Evolutionary conservation across 2,888 invertebrate genomes (phyloP).

Genomic region (Leptinotarsa juncta): DNA sequence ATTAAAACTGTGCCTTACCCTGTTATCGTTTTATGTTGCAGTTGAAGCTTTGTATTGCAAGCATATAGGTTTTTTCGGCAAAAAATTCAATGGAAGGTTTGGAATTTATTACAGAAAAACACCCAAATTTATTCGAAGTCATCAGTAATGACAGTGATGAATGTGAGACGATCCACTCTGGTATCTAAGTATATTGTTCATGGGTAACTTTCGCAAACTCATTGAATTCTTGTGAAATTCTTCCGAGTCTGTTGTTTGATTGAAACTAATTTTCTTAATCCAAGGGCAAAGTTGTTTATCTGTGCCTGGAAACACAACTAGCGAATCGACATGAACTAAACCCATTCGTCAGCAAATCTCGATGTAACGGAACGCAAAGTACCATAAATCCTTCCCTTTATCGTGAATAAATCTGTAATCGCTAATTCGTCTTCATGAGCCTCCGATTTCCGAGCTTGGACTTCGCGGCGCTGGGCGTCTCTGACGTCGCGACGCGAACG

Average conservation of each 20-base stretch:
- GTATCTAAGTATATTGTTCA: too few relatives aligned
- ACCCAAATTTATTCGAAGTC: background rate
- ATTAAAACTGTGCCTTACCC: background rate
- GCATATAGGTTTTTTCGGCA: background rate
- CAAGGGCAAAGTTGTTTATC: background rate
- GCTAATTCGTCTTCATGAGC: slow-evolving; percentile 46
- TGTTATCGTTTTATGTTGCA: background rate
- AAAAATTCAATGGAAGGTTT: background rate
- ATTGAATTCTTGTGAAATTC: too few relatives aligned
- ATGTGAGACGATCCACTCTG: too few relatives aligned
- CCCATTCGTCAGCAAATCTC: slow-evolving; percentile 10
- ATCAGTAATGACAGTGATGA: background rate
- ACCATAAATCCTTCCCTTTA: slow-evolving; percentile 44
- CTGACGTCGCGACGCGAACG: slow-evolving; percentile 20
- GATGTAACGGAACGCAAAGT: slow-evolving; percentile 20
- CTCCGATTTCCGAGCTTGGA: slow-evolving; percentile 39
- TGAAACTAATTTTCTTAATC: background rate
- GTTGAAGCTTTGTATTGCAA: background rate
- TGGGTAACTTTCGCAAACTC: too few relatives aligned
- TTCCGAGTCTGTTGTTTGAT: too few relatives aligned
- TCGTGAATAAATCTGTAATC: slow-evolving; percentile 48
- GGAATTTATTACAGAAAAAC: background rate
- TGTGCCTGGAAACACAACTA: background rate
- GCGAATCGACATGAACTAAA: slow-evolving; percentile 11
- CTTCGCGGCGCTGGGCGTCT: slow-evolving; percentile 51